These are phyloP conservation scores for Siniperca obscura DNA, from an alignment of 2,797 vertebrate species.

Conservation along the genomic window DNA sequence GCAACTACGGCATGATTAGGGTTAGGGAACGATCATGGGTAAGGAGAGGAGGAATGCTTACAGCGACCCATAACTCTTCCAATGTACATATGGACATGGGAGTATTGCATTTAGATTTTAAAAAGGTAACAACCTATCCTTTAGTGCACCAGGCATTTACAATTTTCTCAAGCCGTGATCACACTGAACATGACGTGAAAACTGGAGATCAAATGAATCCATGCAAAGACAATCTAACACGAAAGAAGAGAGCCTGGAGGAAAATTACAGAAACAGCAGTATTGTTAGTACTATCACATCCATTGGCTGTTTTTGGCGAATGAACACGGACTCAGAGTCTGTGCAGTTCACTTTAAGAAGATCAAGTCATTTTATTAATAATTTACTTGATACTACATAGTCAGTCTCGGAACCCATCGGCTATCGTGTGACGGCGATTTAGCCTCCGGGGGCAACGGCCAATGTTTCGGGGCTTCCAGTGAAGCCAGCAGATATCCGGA, in stretches of 20 bases:
- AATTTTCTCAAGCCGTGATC: background rate
- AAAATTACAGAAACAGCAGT: background rate
- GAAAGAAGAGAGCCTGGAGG: background rate
- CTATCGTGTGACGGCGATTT: too few species aligned
- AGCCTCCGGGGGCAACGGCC: too few species aligned
- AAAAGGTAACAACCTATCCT: background rate
- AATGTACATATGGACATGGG: background rate
- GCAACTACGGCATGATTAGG: too few species aligned
- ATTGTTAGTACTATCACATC: background rate
- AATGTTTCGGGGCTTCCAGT: too few species aligned
- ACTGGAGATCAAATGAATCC: background rate
- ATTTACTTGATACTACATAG: background rate
- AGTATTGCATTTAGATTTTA: background rate
- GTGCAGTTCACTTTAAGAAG: too few species aligned
- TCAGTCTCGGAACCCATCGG: too few species aligned
- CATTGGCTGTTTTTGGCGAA: background rate
- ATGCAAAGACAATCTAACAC: background rate
- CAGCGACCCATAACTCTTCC: background rate
- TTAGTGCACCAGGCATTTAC: background rate
- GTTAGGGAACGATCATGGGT: too few species aligned
- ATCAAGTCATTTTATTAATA: background rate
- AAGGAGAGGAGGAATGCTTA: background rate
- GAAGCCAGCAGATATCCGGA: too few species aligned
- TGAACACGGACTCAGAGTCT: background rate
- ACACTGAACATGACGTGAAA: background rate